A percentile compares a stretch with the other conserved stretches of the same genome.
phyloP scores from a whole-genome alignment of 1,140 invertebrate species.

The Halyomorpha halys region DNA sequence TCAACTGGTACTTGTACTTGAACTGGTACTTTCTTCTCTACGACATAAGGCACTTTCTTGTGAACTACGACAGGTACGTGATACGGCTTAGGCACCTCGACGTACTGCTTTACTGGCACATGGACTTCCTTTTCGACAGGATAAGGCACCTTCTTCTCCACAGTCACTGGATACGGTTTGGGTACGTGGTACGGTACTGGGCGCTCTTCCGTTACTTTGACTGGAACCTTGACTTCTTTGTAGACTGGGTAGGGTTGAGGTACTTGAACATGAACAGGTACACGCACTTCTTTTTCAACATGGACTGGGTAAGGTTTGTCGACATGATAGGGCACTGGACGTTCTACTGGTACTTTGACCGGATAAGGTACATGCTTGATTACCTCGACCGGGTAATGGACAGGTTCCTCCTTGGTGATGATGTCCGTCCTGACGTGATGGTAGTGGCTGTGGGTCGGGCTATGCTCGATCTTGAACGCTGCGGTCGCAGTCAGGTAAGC shows the following conservation, averaged over 20 bases:
- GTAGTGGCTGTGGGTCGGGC: background rate
- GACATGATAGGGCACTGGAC: conserved; percentile 6
- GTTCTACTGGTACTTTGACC: background rate
- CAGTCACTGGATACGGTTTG: background rate
- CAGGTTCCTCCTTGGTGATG: conserved; percentile 8
- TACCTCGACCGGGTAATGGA: background rate
- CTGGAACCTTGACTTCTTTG: conserved; percentile 10
- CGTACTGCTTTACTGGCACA: conserved; percentile 5
- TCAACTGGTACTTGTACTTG: background rate
- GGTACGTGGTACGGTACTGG: conserved; percentile 1
- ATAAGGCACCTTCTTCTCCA: conserved; percentile 5
- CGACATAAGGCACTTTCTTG: conserved; percentile 9
- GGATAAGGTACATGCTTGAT: conserved; percentile 3
- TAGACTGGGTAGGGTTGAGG: conserved; percentile 12
- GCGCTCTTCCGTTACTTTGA: background rate
- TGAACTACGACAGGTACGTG: background rate
- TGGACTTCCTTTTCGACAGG: background rate
- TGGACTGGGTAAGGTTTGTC: conserved; percentile 4
- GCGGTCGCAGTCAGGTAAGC: too few relatives aligned
- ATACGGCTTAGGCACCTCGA: conserved; percentile 3
- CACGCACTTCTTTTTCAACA: background rate
- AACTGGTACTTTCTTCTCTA: conserved; percentile 10
- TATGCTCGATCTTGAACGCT: too few relatives aligned
- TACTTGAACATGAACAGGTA: background rate
- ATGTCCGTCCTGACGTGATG: background rate